phyloP scores from a whole-genome alignment of 2,888 invertebrate genomes.

The Caenorhabditis imperialis region DNA sequence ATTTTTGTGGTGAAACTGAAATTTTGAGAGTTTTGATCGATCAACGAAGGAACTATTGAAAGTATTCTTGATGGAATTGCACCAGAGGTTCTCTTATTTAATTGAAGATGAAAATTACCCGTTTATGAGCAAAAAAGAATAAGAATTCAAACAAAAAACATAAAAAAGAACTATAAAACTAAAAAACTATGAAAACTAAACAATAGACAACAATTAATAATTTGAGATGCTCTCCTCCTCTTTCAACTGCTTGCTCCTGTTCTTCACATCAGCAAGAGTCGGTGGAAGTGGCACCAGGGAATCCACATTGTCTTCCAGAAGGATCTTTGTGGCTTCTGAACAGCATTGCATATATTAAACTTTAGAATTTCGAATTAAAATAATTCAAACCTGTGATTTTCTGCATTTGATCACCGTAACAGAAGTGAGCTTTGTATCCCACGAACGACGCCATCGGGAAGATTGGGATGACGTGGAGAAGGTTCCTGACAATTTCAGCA shows the following conservation, averaged over 20 bases:
- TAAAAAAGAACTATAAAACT: conserved; percentile 9
- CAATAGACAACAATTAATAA: conserved; percentile 18
- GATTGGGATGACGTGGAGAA: conserved; percentile 62
- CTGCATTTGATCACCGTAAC: conserved; percentile 62
- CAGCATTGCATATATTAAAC: no score
- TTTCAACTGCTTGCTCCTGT: conserved; percentile 40
- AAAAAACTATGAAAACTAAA: conserved; percentile 3
- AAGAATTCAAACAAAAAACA: conserved; percentile 3
- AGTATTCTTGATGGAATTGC: background rate
- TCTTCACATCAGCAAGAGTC: conserved; percentile 55
- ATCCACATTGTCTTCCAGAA: conserved; percentile 57
- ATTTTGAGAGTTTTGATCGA: background rate
- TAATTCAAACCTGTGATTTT: conserved; percentile 53
- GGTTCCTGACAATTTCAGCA: conserved; percentile 46
- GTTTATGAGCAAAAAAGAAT: conserved; percentile 21
- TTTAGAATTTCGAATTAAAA: background rate
- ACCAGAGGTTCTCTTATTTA: no score
- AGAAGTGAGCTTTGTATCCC: conserved; percentile 65
- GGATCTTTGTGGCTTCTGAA: conserved; percentile 43
- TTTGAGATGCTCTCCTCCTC: conserved; percentile 35
- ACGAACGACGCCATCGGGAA: conserved; percentile 64
- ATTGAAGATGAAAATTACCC: conserved; percentile 18
- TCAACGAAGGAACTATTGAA: background rate
- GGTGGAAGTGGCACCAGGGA: conserved; percentile 47
- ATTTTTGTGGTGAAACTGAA: conserved; percentile 23